Evolutionary conservation across 2,797 vertebrate species (phyloP).

Genomic region (Uromys caudimaculatus): DNA sequence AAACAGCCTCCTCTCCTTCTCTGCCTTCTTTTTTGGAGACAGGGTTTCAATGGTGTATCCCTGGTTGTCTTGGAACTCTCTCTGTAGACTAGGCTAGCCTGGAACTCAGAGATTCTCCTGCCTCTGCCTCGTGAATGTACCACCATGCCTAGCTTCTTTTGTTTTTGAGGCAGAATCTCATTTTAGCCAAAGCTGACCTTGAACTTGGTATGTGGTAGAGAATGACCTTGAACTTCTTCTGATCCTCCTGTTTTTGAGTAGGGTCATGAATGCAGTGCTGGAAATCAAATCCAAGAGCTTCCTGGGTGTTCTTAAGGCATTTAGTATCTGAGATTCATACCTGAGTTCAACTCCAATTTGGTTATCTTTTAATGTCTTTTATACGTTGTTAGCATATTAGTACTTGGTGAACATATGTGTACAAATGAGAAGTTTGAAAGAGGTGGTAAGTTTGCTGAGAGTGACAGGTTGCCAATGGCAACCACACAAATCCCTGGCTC

Average conservation of each 20-base stretch:
- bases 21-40: background rate
- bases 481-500: background rate
- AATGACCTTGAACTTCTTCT: background rate
- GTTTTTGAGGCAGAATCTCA: background rate
- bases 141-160: background rate
- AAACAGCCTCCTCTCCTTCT: rapidly evolving
- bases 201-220: background rate
- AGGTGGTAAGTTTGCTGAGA: background rate
- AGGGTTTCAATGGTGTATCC: too few species aligned
- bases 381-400: background rate
- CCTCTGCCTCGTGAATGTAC: background rate
- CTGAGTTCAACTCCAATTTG: background rate
- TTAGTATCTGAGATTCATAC: background rate
- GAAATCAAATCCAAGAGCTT: background rate
- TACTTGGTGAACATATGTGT: background rate
- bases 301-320: background rate
- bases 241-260: background rate
- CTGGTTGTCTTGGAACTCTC: background rate
- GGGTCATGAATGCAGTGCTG: background rate
- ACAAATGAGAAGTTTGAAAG: background rate
- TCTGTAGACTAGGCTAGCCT: background rate
- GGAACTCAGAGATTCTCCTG: background rate
- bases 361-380: background rate
- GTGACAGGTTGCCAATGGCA: background rate
- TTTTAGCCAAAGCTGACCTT: background rate